These are phyloP conservation scores for Arnoldichthys spilopterus DNA, from an alignment of 2,797 vertebrate genomes.

Conservation along the genomic window DNA sequence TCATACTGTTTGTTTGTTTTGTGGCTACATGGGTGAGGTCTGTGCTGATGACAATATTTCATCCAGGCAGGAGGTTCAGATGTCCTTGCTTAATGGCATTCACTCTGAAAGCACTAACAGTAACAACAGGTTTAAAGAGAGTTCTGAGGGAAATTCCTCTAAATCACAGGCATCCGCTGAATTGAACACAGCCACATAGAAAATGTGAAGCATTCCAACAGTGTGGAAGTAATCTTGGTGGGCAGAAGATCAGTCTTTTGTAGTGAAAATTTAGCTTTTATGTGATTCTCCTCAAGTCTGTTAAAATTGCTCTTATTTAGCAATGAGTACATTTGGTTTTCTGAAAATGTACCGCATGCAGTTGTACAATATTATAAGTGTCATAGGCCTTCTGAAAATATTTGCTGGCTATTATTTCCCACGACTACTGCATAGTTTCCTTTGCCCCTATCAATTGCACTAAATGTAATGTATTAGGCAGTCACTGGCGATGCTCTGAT, in stretches of 20 bases:
- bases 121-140: conserved; percentile 4
- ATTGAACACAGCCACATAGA: conserved; percentile 23
- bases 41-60: conserved; percentile 2
- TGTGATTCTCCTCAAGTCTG: conserved; percentile 13
- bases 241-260: conserved; percentile 36
- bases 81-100: background rate
- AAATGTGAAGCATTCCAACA: conserved; percentile 43
- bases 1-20: too few relatives aligned
- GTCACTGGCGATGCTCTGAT: conserved; percentile 39
- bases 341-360: background rate
- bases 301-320: conserved; percentile 21
- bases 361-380: conserved; percentile 15
- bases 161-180: conserved; percentile 35
- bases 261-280: conserved; percentile 14
- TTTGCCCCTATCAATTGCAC: conserved; percentile 21
- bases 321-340: conserved; percentile 1
- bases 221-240: conserved; percentile 44
- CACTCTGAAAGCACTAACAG: background rate
- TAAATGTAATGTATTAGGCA: conserved; percentile 47
- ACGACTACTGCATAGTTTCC: conserved; percentile 34
- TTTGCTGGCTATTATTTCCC: conserved; percentile 29
- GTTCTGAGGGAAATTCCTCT: conserved; percentile 21
- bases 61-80: background rate
- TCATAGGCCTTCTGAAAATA: conserved; percentile 24
- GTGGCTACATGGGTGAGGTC: too few relatives aligned